Percentiles rank a stretch among this genome's conserved stretches.
Evolutionary conservation across 2,888 invertebrate genomes (phyloP).

Genomic region (Crossocerus cetratus): DNA sequence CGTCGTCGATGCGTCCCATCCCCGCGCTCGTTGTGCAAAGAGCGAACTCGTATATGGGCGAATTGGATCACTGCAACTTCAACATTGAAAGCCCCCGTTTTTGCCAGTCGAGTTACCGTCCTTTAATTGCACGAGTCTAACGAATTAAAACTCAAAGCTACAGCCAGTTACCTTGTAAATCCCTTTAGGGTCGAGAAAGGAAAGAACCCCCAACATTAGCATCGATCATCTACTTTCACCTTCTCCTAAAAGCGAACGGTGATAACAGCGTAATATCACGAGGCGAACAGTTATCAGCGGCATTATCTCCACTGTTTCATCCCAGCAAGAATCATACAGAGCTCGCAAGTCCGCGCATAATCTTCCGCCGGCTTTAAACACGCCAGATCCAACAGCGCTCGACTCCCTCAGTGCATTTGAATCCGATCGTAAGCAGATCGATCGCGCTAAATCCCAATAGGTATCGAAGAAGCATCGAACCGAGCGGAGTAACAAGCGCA

Average conservation of each 20-base stretch:
- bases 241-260: constrained; percentile 1
- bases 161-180: too few relatives aligned
- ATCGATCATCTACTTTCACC: constrained; percentile 7
- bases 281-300: neutral
- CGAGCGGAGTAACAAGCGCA: too few relatives aligned
- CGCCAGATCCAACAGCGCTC: too few relatives aligned
- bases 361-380: neutral
- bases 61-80: neutral
- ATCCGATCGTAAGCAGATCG: too few relatives aligned
- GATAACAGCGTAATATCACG: neutral
- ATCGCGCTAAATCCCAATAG: too few relatives aligned
- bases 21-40: too few relatives aligned
- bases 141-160: too few relatives aligned
- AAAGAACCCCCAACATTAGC: too few relatives aligned
- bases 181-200: neutral
- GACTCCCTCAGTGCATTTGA: too few relatives aligned
- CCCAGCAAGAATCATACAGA: too few relatives aligned
- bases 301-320: constrained; percentile 4
- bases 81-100: constrained; percentile 25
- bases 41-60: neutral
- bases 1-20: too few relatives aligned
- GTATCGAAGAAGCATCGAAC: too few relatives aligned
- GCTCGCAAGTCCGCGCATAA: neutral
- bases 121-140: neutral
- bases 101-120: neutral